phyloP scores from a whole-genome alignment of 2,113 vertebrate species.

The Laticauda colubrina region DNA sequence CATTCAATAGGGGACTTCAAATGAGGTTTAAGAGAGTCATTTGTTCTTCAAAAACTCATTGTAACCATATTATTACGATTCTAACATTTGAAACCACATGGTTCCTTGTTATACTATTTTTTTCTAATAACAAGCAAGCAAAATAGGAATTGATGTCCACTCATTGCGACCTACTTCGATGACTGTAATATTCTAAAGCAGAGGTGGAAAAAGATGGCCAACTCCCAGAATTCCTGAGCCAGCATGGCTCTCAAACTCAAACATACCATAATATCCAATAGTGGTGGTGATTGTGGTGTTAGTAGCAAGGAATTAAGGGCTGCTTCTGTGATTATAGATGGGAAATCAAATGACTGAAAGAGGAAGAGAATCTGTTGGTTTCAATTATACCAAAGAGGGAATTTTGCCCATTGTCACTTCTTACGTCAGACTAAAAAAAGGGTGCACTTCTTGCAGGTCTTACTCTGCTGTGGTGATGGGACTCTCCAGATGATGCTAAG shows the following conservation, averaged over 20 bases:
- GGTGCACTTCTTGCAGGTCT: background rate
- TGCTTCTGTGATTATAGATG: background rate
- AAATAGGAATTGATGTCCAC: background rate
- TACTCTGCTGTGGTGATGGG: background rate
- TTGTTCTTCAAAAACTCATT: background rate
- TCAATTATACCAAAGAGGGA: background rate
- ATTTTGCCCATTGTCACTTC: background rate
- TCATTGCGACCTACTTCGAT: background rate
- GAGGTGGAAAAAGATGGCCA: too few relatives aligned
- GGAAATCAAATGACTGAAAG: background rate
- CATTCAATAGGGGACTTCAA: background rate
- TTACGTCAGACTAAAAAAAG: background rate
- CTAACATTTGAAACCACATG: background rate
- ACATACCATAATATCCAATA: background rate
- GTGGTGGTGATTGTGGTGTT: background rate
- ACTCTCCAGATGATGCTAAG: background rate
- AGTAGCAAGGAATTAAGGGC: background rate
- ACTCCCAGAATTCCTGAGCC: too few relatives aligned
- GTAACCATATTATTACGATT: background rate
- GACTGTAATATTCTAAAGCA: background rate
- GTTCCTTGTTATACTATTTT: background rate
- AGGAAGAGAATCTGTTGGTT: background rate
- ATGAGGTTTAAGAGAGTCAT: background rate
- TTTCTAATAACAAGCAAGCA: background rate
- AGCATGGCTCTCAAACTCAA: background rate